Percentiles rank a stretch among this genome's conserved stretches.
Evolutionary conservation across 2,797 vertebrate species (phyloP).

Genomic region (Luscinia megarhynchos): DNA sequence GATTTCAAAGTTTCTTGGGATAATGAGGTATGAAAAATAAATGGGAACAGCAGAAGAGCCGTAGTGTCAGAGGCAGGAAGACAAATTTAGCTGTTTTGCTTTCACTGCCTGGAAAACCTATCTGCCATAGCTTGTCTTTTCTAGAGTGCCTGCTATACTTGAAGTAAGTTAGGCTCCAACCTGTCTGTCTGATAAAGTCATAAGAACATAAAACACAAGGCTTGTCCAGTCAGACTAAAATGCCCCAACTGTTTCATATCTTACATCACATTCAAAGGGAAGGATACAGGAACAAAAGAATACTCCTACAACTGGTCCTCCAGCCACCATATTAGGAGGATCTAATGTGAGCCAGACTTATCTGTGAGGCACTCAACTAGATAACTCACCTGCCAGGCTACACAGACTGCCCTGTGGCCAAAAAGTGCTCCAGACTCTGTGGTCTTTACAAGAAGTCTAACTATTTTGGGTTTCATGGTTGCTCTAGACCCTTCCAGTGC

Average conservation of each 20-base stretch:
- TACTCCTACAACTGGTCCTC: not conserved
- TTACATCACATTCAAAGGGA: not conserved
- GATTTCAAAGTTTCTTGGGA: not conserved
- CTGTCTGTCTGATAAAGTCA: not conserved
- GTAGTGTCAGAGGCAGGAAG: not conserved
- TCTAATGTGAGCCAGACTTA: not conserved
- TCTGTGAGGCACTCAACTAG: not conserved
- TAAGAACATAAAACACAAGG: not conserved
- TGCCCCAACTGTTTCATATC: not conserved
- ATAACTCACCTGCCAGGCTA: not conserved
- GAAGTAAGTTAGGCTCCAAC: not conserved
- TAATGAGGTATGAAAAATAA: not conserved
- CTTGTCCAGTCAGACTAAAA: not conserved
- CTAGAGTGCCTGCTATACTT: accelerated
- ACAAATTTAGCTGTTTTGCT: not conserved
- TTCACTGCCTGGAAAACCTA: not conserved
- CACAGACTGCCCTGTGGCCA: not conserved
- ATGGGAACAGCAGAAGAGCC: not conserved
- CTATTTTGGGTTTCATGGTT: not conserved
- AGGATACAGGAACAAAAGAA: not conserved
- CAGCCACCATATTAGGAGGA: not conserved
- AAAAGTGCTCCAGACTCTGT: not conserved
- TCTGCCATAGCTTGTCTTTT: not conserved
- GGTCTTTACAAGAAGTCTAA: not conserved
- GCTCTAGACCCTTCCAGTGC: not conserved